Percentiles rank a stretch among this genome's conserved stretches.
These are phyloP conservation scores for Augiades crinisus DNA, from an alignment of 2,888 invertebrate species.

Conservation along the genomic window DNA sequence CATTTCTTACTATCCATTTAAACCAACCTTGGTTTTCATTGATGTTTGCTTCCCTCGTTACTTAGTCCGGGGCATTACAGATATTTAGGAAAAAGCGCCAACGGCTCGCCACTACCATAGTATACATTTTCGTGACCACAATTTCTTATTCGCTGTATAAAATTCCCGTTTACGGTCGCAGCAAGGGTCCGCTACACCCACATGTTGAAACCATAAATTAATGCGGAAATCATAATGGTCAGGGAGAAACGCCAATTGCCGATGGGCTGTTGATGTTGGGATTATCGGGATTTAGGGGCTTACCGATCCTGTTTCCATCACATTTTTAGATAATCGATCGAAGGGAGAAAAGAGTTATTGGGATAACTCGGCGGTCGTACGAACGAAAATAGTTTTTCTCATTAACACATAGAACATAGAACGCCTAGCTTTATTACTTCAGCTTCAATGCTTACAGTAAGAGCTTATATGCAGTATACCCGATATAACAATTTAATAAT, in stretches of 20 bases:
- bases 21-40: no score
- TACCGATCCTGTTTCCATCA: neutral
- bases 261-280: neutral
- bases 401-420: no score
- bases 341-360: no score
- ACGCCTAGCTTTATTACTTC: no score
- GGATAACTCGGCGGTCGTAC: neutral
- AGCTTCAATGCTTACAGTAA: no score
- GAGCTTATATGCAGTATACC: no score
- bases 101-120: neutral
- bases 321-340: conserved; percentile 1
- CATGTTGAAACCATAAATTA: conserved; percentile 12
- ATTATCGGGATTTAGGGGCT: conserved; percentile 10
- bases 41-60: no score
- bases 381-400: no score
- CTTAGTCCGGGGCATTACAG: neutral
- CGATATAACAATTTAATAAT: no score
- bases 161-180: conserved; percentile 12
- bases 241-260: conserved; percentile 5
- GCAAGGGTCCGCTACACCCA: conserved; percentile 2
- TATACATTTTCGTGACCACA: neutral
- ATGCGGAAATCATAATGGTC: conserved; percentile 17
- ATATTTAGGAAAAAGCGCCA: neutral
- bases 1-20: no score
- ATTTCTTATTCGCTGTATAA: conserved; percentile 20